Base-by-base conservation (phyloP, 2,113 vertebrate genomes). In the Hippocampus guttulatus region DNA sequence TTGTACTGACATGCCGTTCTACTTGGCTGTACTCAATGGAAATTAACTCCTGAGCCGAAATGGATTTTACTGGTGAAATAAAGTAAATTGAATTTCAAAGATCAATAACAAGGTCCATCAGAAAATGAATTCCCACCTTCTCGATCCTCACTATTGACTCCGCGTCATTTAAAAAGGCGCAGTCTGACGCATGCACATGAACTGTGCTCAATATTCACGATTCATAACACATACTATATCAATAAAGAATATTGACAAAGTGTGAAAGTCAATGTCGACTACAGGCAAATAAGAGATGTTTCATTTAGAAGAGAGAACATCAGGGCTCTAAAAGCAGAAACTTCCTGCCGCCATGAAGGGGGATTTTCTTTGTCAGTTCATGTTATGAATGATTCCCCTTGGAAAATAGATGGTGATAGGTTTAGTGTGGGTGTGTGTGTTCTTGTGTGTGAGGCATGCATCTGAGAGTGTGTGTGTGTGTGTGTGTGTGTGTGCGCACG, bases 281-380 rank as follows among this genome's bases (percentile, higher is more conserved):
- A 58, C 49, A 61, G 58, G 72, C 49, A 57, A 61, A 55, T 75
- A 54, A 84, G 38, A 67, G 74, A 75, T 67, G 81, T 71, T 69
- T 68, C 51, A 82, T 69, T 85, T 78, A 87, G 84, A 82, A 74
- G 79, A 89, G 84, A 80, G 86, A 84, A 88, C 87, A 87, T 89
- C 79, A 73, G 75, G 75, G 77, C 72, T 78, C 73, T 76, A 78
- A 83, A 83, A 69, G 76, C 30, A 8, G 64, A 69, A 85, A 84
- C 85, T 81, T 83, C 87, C 82, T 88, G 83, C 75, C 78, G 86
- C 88, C 83, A 86, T 88, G 81, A 88, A 91, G 84, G 75, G 84
- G 85, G 87, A 85, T 87, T 83, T 79, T 82, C 75, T 88, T 87
- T 87, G 86, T 85, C 84, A 84, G 80, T 47, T 76, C 74, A 71